Evolutionary conservation across 2,888 invertebrate species (phyloP), one percentile per base, ranked within the genome.

Genomic region (Eilema caniola): DNA sequence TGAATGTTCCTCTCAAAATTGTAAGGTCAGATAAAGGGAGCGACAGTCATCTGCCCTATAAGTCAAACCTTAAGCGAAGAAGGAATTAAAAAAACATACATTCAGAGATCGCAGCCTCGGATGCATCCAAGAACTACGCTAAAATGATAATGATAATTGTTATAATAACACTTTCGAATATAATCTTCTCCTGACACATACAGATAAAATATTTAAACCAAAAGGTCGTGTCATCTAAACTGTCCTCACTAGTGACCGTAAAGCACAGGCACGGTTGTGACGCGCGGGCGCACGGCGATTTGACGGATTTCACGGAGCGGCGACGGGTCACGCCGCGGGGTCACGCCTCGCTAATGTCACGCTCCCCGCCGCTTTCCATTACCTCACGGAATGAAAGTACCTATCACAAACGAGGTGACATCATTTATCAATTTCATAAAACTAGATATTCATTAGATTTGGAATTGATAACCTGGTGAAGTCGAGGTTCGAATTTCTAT

Each of bases 271-370:
- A 77, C 73, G 70, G 83, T 70, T 80, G 70, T 53, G 70, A 77
- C 77, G 90, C 92, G 91, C 91, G 90, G 88, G 91, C 93, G 92
- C 95, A 95, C 95, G 95, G 93, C 95, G 94, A 95, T 95, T 95
- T 95, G 93, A 92, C 94, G 91, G 91, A 91, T 94, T 92, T 92
- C 93, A 95, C 93, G 93, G 89, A 86, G 86, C 86, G 81, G 80
- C 85, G 86, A 80, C 90, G 86, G 93, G 93, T 92, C 93, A 92
- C 92, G 93, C 84, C 84, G 87, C 84, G 88, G 81, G 93, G 93
- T 94, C 94, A 93, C 93, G 93, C 88, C 90, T 85, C 88, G 89
- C 87, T 91, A 88, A 90, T 91, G 93, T 93, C 93, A 92, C 93
- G 92, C 89, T 80, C 74, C 76, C 72, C 76, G 85, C 82, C 83